Conservation (phyloP, 2,888 invertebrate genomes). For the Acleris cristana region DNA sequence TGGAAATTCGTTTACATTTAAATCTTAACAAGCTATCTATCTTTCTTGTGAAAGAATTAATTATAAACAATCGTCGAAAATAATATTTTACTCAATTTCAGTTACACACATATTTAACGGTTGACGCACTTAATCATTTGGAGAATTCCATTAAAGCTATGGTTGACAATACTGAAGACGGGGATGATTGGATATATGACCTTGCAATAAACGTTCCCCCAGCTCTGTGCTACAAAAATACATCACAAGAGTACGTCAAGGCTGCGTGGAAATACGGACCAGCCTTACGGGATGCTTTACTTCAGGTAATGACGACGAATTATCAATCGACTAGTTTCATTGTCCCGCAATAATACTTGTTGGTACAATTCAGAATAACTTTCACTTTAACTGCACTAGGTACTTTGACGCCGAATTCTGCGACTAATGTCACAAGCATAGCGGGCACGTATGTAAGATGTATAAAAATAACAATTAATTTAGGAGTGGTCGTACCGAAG, state of each 20-base stretch:
- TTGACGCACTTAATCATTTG: slow-evolving; percentile 70
- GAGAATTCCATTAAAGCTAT: slow-evolving; percentile 65
- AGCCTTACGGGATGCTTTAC: slow-evolving; percentile 54
- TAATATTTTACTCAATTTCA: slow-evolving; percentile 42
- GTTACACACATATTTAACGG: slow-evolving; percentile 69
- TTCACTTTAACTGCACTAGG: too few species aligned
- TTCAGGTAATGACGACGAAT: slow-evolving; percentile 18
- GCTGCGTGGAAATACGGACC: slow-evolving; percentile 62
- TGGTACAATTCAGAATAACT: too few species aligned
- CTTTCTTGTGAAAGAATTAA: too few species aligned
- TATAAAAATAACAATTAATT: too few species aligned
- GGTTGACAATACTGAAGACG: slow-evolving; percentile 49
- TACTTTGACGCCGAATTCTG: too few species aligned
- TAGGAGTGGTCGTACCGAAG: too few species aligned
- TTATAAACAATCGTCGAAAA: neutral
- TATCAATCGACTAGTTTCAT: too few species aligned
- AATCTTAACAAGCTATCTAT: too few species aligned
- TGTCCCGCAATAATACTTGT: too few species aligned
- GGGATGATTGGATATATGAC: slow-evolving; percentile 61
- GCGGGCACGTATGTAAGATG: too few species aligned
- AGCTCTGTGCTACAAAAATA: slow-evolving; percentile 86
- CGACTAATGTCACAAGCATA: too few species aligned
- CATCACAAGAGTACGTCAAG: slow-evolving; percentile 61
- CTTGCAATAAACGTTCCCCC: slow-evolving; percentile 56
- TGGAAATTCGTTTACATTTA: too few species aligned